These are phyloP conservation scores for Phylloscopus trochiloides DNA, from an alignment of 2,113 vertebrate species.

Conservation along the genomic window DNA sequence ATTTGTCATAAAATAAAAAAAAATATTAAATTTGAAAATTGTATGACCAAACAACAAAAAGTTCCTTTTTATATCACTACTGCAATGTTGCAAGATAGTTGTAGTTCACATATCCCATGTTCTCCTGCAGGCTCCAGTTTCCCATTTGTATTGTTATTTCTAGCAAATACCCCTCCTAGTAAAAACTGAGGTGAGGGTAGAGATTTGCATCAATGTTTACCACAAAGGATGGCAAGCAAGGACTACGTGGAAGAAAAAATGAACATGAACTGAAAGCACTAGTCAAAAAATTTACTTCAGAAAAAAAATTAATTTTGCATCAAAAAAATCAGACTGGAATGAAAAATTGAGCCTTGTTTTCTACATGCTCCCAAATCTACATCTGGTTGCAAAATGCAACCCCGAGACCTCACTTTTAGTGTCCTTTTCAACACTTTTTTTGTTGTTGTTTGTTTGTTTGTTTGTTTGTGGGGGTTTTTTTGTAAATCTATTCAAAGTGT, in stretches of 20 bases:
- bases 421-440: background rate
- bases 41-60: background rate
- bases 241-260: background rate
- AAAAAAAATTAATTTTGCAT: background rate
- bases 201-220: background rate
- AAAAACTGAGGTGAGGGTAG: background rate
- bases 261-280: background rate
- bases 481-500: background rate
- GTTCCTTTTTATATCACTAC: background rate
- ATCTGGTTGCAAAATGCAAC: rapidly evolving
- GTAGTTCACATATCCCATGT: background rate
- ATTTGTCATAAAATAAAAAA: too few relatives aligned
- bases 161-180: background rate
- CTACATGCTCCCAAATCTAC: background rate
- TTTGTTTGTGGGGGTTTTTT: background rate
- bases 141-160: background rate
- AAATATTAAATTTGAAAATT: background rate
- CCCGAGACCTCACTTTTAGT: rapidly evolving
- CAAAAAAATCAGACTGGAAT: background rate
- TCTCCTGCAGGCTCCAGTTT: background rate
- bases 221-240: background rate
- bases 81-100: background rate
- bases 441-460: too few relatives aligned
- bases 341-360: background rate
- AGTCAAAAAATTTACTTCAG: background rate